Conservation (phyloP, 2,888 invertebrate species). For the Agrochola macilenta region DNA sequence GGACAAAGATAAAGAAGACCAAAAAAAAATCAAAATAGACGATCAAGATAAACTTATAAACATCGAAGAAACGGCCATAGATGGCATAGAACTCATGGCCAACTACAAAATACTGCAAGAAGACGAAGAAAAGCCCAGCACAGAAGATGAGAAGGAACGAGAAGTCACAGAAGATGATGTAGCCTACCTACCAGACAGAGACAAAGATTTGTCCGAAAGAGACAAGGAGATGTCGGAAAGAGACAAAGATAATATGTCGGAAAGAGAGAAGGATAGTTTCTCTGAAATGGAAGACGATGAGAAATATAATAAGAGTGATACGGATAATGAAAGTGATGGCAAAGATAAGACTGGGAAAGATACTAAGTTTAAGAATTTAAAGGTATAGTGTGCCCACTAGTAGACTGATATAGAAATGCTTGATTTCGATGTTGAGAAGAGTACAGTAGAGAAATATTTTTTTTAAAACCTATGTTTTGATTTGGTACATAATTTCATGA, state of each 20-base stretch:
- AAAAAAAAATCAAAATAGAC: conserved; percentile 85
- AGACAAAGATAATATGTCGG: conserved; percentile 74
- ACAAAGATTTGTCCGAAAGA: conserved; percentile 71
- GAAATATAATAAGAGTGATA: conserved; percentile 86
- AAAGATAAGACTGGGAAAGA: conserved; percentile 78
- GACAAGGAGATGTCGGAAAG: conserved; percentile 72
- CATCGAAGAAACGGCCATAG: conserved; percentile 88
- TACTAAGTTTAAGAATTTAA: conserved; percentile 85
- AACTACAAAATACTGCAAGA: conserved; percentile 81
- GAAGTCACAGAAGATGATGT: conserved; percentile 81
- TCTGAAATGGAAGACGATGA: conserved; percentile 89
- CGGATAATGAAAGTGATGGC: conserved; percentile 87
- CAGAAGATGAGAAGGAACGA: conserved; percentile 85
- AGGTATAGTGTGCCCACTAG: conserved; percentile 71
- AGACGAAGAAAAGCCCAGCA: conserved; percentile 84
- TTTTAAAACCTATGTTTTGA: too few species aligned
- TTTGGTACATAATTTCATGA: too few species aligned
- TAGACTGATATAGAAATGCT: too few species aligned
- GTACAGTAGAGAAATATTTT: too few species aligned
- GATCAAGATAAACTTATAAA: conserved; percentile 81
- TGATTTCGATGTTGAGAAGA: too few species aligned
- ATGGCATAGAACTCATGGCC: conserved; percentile 89
- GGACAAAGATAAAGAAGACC: conserved; percentile 88
- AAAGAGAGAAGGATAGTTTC: conserved; percentile 83
- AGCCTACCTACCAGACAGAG: conserved; percentile 51